Conservation (phyloP, 2,888 invertebrate genomes). For the Coelinius sp. region DNA sequence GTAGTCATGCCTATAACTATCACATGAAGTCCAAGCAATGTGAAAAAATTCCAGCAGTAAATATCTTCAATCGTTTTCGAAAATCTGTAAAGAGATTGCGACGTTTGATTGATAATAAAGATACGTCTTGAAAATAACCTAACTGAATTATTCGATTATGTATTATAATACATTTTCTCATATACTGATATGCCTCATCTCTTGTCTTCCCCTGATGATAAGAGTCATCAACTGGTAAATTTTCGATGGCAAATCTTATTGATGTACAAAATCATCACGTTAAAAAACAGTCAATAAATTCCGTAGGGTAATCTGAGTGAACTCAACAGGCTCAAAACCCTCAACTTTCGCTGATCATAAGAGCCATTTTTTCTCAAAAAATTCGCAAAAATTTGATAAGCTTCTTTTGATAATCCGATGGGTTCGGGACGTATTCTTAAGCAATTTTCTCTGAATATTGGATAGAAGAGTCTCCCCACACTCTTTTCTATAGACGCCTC, state of each 20-base stretch:
- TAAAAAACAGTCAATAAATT: background rate
- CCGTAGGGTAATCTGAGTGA: too few relatives aligned
- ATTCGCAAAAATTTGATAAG: background rate
- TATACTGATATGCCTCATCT: background rate
- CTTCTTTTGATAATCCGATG: too few relatives aligned
- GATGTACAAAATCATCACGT: background rate
- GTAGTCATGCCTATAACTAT: background rate
- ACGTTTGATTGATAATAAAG: too few relatives aligned
- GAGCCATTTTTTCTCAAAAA: too few relatives aligned
- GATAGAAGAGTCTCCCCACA: too few relatives aligned
- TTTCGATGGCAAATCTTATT: background rate
- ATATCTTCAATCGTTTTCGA: background rate
- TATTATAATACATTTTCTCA: background rate
- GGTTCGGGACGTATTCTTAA: too few relatives aligned
- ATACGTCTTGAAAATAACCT: background rate
- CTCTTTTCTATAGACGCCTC: too few relatives aligned
- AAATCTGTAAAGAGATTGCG: too few relatives aligned
- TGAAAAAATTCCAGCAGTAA: background rate
- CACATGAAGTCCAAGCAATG: background rate
- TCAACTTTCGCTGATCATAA: too few relatives aligned
- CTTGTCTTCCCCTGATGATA: background rate
- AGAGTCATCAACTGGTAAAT: conserved; percentile 7
- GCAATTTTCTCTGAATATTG: too few relatives aligned
- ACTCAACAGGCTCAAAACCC: too few relatives aligned
- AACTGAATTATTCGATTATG: background rate